phyloP scores from a whole-genome alignment of 2,888 invertebrate species.

The Neuroscelio doddi region DNA sequence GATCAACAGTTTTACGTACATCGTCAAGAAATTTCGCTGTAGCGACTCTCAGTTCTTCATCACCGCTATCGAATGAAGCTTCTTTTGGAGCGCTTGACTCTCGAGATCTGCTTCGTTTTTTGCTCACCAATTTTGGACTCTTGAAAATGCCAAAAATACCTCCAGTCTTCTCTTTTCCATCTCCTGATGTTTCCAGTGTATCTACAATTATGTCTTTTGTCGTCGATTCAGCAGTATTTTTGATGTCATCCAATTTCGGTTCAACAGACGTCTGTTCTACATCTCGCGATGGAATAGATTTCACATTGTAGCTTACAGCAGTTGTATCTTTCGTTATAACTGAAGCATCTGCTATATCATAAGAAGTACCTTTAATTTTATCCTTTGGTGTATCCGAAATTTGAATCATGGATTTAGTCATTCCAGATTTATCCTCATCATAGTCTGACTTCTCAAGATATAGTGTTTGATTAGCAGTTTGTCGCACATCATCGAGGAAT shows the following conservation, averaged over 20 bases:
- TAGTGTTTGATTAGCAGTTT: conserved; percentile 45
- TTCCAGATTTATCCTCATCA: not conserved
- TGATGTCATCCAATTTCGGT: not conserved
- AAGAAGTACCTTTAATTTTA: conserved; percentile 37
- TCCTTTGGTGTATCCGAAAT: conserved; percentile 34
- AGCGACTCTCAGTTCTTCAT: conserved; percentile 58
- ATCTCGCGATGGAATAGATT: conserved; percentile 10
- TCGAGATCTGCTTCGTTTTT: conserved; percentile 59
- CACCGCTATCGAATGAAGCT: conserved; percentile 62
- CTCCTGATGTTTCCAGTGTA: conserved; percentile 40
- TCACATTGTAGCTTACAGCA: conserved; percentile 3
- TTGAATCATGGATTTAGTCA: not conserved
- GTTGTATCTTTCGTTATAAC: conserved; percentile 12
- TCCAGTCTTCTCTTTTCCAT: conserved; percentile 54
- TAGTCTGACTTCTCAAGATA: conserved; percentile 1
- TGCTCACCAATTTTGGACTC: conserved; percentile 60
- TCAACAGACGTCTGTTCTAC: not conserved
- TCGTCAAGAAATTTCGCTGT: conserved; percentile 59
- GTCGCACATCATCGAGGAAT: conserved; percentile 58
- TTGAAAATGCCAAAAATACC: conserved; percentile 64
- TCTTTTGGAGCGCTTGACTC: conserved; percentile 62
- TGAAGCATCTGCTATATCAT: conserved; percentile 19
- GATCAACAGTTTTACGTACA: conserved; percentile 53
- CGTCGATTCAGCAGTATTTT: not conserved
- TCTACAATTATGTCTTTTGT: not conserved